phyloP scores from a whole-genome alignment of 2,888 invertebrate species.

The Herminia tarsipennalis region DNA sequence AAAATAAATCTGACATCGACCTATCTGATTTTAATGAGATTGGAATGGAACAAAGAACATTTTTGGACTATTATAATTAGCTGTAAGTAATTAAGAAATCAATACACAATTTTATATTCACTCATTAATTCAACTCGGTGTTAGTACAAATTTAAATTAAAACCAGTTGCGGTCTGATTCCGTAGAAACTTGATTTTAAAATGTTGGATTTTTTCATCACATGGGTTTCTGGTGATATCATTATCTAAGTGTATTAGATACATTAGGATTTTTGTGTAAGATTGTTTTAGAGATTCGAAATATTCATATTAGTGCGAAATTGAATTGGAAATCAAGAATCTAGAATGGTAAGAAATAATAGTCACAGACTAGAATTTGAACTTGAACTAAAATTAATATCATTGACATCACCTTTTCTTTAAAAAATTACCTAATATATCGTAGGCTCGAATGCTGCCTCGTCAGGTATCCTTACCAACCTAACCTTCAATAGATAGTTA shows the following conservation, averaged over 20 bases:
- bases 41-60: too few species aligned
- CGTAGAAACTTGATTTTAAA: conserved; percentile 16
- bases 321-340: too few species aligned
- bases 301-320: too few species aligned
- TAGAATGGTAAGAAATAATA: too few species aligned
- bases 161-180: conserved; percentile 31
- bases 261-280: too few species aligned
- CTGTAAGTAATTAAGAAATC: neutral
- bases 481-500: conserved; percentile 21
- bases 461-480: conserved; percentile 12
- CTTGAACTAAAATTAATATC: too few species aligned
- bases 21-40: too few species aligned
- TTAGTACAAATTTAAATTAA: conserved; percentile 21
- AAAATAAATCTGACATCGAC: too few species aligned
- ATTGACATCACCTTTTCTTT: too few species aligned
- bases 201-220: conserved; percentile 16
- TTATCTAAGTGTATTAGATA: too few species aligned
- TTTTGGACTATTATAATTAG: neutral
- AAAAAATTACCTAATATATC: too few species aligned
- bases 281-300: conserved; percentile 9
- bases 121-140: conserved; percentile 27
- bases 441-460: neutral
- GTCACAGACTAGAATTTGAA: too few species aligned
- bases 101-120: conserved; percentile 9
- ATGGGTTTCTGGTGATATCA: conserved; percentile 9